Percentiles rank a stretch among this genome's conserved stretches.
phyloP scores from a whole-genome alignment of 2,888 invertebrate species.

The Apotomis turbidana region DNA sequence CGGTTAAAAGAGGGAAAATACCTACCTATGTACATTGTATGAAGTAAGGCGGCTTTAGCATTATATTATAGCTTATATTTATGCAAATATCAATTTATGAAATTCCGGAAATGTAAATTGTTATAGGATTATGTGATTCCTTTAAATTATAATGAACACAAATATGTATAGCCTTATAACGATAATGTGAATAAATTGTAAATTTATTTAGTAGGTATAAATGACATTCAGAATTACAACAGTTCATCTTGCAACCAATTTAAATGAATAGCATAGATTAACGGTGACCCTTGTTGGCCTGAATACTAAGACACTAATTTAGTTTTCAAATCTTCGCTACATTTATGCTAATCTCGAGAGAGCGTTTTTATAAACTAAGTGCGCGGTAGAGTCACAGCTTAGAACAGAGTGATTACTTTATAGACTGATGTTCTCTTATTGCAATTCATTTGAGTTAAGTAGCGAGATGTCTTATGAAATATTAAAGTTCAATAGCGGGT shows the following conservation, averaged over 20 bases:
- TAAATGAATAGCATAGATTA: constrained; percentile 1
- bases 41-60: too few relatives aligned
- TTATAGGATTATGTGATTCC: too few relatives aligned
- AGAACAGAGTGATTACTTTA: neutral
- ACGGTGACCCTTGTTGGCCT: neutral
- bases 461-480: too few relatives aligned
- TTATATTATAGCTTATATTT: too few relatives aligned
- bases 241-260: neutral
- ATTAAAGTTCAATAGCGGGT: too few relatives aligned
- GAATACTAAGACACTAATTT: constrained; percentile 2
- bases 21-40: too few relatives aligned
- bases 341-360: neutral
- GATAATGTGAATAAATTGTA: neutral
- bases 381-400: neutral
- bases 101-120: too few relatives aligned
- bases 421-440: too few relatives aligned
- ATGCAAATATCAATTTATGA: too few relatives aligned
- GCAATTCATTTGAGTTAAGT: too few relatives aligned
- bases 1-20: too few relatives aligned
- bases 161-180: neutral
- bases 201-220: neutral
- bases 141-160: too few relatives aligned
- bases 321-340: neutral
- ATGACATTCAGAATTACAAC: neutral
- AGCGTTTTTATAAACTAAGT: neutral